phyloP scores from a whole-genome alignment of 2,888 invertebrate genomes.

The Lordiphosa fenestrarum region DNA sequence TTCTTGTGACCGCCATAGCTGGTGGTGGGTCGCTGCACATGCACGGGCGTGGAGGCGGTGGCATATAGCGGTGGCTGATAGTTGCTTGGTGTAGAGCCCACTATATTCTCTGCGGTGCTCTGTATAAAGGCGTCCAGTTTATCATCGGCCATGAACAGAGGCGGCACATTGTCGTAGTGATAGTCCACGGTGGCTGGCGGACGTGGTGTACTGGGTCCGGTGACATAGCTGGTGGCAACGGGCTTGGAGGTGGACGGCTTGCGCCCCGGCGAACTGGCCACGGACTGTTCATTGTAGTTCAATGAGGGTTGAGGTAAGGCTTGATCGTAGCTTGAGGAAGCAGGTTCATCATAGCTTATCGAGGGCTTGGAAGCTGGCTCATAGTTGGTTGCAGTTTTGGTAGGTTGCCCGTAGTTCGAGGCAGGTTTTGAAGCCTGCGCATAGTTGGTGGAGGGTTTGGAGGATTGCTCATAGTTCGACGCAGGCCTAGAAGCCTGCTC shows the following conservation, averaged over 20 bases:
- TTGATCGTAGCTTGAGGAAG: conserved; percentile 5
- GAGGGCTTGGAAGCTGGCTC: not conserved
- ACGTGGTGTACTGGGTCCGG: conserved; percentile 82
- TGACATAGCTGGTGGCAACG: conserved; percentile 81
- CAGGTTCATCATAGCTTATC: not conserved
- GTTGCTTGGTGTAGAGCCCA: conserved; percentile 51
- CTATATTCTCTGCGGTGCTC: conserved; percentile 68
- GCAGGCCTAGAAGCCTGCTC: conserved; percentile 29
- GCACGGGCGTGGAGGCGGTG: conserved; percentile 76
- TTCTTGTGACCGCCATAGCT: conserved; percentile 60
- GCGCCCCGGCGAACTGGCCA: conserved; percentile 55
- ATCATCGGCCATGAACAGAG: conserved; percentile 72
- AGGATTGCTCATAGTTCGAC: conserved; percentile 30
- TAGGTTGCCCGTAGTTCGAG: not conserved
- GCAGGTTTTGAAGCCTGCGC: conserved; percentile 12
- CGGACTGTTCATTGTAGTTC: conserved; percentile 43
- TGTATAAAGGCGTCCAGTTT: conserved; percentile 76
- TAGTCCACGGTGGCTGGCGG: conserved; percentile 79
- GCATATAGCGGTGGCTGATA: conserved; percentile 65
- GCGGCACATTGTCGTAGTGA: conserved; percentile 66
- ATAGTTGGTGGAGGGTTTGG: conserved; percentile 22
- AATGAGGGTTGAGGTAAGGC: conserved; percentile 30
- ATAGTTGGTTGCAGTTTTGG: conserved; percentile 5
- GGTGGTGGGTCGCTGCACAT: conserved; percentile 67
- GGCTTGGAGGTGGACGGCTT: conserved; percentile 70